Conservation (phyloP, 2,888 invertebrate genomes). For the Dryococelus australis region DNA sequence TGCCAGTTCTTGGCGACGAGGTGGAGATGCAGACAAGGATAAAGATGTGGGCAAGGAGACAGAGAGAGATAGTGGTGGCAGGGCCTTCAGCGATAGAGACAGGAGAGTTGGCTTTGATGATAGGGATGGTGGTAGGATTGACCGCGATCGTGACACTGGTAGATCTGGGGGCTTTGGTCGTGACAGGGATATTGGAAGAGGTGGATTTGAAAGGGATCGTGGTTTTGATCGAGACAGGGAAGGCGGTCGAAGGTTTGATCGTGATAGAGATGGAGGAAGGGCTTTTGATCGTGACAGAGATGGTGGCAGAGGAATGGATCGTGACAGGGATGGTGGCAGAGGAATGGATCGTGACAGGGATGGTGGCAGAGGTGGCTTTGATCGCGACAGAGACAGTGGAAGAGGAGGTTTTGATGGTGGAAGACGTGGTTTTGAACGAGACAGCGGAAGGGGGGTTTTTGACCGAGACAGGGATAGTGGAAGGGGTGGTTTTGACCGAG, state of each 20-base stretch:
- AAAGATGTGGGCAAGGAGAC: background rate
- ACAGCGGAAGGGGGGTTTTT: constrained; percentile 39
- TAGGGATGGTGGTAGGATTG: background rate
- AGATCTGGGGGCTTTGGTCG: constrained; percentile 46
- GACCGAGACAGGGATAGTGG: constrained; percentile 46
- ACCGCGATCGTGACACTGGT: background rate
- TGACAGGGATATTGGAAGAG: constrained; percentile 42
- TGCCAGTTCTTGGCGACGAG: background rate
- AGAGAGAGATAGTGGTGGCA: background rate
- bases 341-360: constrained; percentile 37
- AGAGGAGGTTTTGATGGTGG: constrained; percentile 43
- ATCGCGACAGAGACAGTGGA: constrained; percentile 41
- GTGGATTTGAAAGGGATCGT: constrained; percentile 33
- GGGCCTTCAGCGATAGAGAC: background rate
- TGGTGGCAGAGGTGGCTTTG: constrained; percentile 40
- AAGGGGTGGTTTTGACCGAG: constrained; percentile 28
- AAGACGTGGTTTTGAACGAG: constrained; percentile 46
- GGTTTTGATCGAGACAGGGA: background rate
- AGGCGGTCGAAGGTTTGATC: constrained; percentile 44
- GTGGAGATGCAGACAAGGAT: background rate
- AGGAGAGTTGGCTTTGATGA: background rate
- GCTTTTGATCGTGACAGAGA: constrained; percentile 51
- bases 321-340: constrained; percentile 45
- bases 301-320: constrained; percentile 45
- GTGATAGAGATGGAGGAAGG: constrained; percentile 47